These are phyloP conservation scores for Aelia acuminata DNA, from an alignment of 2,888 invertebrate species.

Conservation along the genomic window DNA sequence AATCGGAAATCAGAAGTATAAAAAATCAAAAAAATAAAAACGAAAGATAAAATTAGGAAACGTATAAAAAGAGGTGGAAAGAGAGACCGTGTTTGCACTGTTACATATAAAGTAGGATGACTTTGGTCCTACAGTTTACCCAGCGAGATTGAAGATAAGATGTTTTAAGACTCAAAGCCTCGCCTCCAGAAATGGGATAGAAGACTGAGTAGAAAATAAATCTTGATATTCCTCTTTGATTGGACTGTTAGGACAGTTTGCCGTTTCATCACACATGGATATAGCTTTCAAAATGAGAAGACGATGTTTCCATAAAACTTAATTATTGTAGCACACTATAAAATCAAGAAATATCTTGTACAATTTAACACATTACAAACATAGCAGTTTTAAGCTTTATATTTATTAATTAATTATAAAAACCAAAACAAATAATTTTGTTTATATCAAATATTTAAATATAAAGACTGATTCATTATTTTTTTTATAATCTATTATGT, in stretches of 20 bases:
- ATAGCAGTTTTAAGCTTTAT: no score
- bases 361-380: no score
- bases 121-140: constrained; percentile 12
- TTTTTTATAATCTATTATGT: no score
- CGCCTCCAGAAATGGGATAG: constrained; percentile 42
- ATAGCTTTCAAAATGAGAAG: not conserved
- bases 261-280: not conserved
- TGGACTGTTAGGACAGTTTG: not conserved
- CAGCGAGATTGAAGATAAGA: constrained; percentile 42
- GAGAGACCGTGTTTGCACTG: constrained; percentile 23
- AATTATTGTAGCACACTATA: not conserved
- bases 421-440: no score
- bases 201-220: constrained; percentile 35
- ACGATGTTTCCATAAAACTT: not conserved
- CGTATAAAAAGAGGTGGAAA: not conserved
- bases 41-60: not conserved
- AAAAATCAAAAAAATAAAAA: not conserved
- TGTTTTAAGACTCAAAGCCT: constrained; percentile 46
- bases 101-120: constrained; percentile 44
- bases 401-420: no score
- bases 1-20: not conserved
- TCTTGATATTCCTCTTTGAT: not conserved
- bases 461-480: no score
- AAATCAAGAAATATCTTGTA: no score
- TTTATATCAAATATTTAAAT: no score